phyloP scores from a whole-genome alignment of 2,888 invertebrate genomes.

The Aquatica leii region DNA sequence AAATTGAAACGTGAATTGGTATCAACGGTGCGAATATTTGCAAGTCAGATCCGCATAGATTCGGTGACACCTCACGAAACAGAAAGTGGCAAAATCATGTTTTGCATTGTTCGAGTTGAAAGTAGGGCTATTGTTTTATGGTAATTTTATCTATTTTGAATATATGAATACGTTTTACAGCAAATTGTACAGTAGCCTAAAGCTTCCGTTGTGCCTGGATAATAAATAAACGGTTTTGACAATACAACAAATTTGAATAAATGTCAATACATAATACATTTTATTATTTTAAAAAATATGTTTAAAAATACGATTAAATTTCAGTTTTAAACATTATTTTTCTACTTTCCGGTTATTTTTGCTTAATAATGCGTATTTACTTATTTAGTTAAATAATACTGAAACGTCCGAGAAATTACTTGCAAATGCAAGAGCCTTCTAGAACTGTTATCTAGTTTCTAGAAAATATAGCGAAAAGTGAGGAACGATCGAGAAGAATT shows the following conservation, averaged over 20 bases:
- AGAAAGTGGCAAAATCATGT: conserved; percentile 49
- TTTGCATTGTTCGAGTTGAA: conserved; percentile 43
- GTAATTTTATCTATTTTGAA: conserved; percentile 39
- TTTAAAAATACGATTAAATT: no score
- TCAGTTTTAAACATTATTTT: no score
- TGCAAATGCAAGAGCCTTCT: no score
- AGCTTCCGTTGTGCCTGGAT: conserved; percentile 23
- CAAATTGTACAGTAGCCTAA: conserved; percentile 31
- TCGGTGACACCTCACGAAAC: conserved; percentile 48
- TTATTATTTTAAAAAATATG: no score
- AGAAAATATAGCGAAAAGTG: no score
- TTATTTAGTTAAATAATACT: no score
- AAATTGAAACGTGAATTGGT: conserved; percentile 53
- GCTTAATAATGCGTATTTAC: no score
- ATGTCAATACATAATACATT: no score
- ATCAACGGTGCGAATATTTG: conserved; percentile 47
- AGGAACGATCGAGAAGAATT: no score
- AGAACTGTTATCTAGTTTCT: no score
- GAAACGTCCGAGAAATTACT: no score
- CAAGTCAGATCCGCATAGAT: conserved; percentile 49
- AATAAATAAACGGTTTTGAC: conserved; percentile 27
- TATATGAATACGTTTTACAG: conserved; percentile 42
- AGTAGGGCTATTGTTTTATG: conserved; percentile 45
- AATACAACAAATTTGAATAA: conserved; percentile 14
- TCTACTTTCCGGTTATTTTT: no score